Base-by-base conservation (phyloP, 2,113 vertebrate species). In the Anguilla japonica region DNA sequence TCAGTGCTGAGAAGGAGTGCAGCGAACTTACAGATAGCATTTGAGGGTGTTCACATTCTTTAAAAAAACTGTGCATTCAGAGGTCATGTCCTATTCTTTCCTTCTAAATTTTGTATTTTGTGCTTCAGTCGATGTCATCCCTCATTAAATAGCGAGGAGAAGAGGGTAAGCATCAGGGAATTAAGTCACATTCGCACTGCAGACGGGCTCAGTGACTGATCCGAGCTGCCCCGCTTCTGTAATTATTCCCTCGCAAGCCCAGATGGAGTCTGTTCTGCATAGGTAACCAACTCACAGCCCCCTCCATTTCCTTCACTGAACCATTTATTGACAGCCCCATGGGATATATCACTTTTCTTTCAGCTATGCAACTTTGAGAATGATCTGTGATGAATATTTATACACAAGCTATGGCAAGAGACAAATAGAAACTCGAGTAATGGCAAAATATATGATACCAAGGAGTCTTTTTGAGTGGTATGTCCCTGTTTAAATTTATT, bases 81-180 rank as follows among this genome's bases (percentile, higher is more conserved):
- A 34, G 71, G 71, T 34, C n/a, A 7, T 75, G 71, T 75, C n/a
- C n/a, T 75, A 67, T 75, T 75, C n/a, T 75, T 75, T 75, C 71
- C 71, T 34, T 26, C 71, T 13, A 75, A 75, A 75, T 75, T 75
- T 34, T 34, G n/a, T 75, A 75, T 75, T 75, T 34, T 34, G n/a
- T 75, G 71, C 71, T 75, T 75, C 71, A 34, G n/a, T 75, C n/a
- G 26, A 75, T 75, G 71, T 75, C 71, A 75, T n/a, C 71, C 71
- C 71, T 75, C 71, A 75, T 75, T 75, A 75, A 75, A 75, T 75
- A 75, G 71, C 7, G 71, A 75, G 71, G 60, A 67, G 71, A 29
- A 75, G 71, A 26, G 71, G 71, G 71, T 75, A 75, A 34, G 71
- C 71, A 75, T 75, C n/a, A 34, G 71, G 71, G 71, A 75, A 75